Conservation (phyloP, 2,113 vertebrate genomes). For the Parotia lawesii region DNA sequence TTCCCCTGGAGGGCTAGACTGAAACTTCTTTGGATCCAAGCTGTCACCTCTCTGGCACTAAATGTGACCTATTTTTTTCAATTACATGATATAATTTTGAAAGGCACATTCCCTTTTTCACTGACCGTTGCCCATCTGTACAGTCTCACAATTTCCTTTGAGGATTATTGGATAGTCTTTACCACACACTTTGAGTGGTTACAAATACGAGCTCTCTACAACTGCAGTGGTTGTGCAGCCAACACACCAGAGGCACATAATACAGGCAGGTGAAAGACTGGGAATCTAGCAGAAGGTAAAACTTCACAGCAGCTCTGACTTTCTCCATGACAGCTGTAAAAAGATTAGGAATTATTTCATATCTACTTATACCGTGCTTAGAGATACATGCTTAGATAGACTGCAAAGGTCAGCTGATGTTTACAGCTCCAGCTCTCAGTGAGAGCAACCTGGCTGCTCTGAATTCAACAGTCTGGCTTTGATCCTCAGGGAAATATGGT, state of each 20-base stretch:
- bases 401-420: background rate
- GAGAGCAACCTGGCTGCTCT: background rate
- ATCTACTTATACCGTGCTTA: background rate
- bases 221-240: background rate
- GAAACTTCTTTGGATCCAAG: background rate
- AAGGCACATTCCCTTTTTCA: background rate
- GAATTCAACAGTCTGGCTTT: background rate
- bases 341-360: background rate
- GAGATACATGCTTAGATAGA: background rate
- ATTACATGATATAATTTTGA: background rate
- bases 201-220: background rate
- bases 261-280: background rate
- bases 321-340: background rate
- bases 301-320: background rate
- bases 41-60: too few relatives aligned
- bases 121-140: background rate
- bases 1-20: background rate
- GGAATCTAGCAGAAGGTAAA: background rate
- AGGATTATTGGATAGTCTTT: background rate
- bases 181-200: background rate
- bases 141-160: background rate
- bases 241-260: background rate
- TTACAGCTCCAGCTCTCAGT: background rate
- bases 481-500: background rate
- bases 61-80: background rate